phyloP scores from a whole-genome alignment of 30 jellyfish, hydroid and myxozoan species.

The Sanderia malayensis region DNA sequence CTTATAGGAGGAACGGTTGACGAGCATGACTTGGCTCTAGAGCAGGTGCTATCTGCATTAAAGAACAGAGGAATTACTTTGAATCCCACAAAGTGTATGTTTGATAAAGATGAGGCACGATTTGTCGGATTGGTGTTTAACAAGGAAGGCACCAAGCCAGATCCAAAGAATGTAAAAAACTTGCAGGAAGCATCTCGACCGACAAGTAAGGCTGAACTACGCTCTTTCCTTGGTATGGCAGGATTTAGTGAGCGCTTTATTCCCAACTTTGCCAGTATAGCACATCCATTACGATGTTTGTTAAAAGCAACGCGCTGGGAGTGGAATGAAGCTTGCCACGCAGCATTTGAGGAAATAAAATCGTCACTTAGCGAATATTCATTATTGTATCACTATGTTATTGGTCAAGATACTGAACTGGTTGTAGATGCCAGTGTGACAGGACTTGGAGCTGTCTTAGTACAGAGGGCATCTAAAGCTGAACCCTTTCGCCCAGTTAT shows the following conservation, averaged over 20 bases:
- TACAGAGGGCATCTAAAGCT: background rate
- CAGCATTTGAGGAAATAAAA: too few relatives aligned
- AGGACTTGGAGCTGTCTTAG: background rate
- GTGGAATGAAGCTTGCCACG: background rate
- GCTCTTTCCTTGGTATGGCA: background rate
- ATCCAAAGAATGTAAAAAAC: background rate
- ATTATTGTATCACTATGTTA: background rate
- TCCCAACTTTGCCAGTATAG: background rate
- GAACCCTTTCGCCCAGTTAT: background rate
- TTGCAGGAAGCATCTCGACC: background rate
- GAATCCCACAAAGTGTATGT: too few relatives aligned
- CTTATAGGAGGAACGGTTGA: background rate
- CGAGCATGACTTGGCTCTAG: slow-evolving; percentile 27
- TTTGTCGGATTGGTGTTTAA: background rate
- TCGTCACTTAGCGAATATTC: too few relatives aligned
- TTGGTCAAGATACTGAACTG: background rate
- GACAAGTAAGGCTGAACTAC: background rate
- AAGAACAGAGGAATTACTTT: too few relatives aligned
- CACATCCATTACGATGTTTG: background rate
- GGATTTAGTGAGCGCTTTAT: background rate
- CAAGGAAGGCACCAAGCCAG: background rate
- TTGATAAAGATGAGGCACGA: too few relatives aligned
- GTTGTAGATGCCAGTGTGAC: background rate
- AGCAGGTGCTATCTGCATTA: too few relatives aligned
- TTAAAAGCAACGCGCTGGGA: too few relatives aligned